Base-by-base conservation (phyloP, 2,797 vertebrate genomes). In the Alfaro cultratus region DNA sequence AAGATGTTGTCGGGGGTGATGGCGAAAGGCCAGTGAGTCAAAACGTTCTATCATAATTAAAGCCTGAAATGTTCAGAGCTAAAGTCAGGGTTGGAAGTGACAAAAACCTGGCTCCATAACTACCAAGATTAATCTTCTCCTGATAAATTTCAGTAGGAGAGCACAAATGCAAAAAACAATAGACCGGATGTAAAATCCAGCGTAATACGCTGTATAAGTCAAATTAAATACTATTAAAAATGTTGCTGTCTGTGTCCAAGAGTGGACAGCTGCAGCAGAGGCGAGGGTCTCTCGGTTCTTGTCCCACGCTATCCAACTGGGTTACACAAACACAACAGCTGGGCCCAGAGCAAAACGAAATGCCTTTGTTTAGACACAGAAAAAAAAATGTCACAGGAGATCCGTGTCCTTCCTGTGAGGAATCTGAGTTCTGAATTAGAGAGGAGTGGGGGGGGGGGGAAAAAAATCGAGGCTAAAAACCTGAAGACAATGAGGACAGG, bases 301-400 rank as follows among this genome's bases (percentile, higher is more conserved):
- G 46, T 90, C 87, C 85, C 84, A 87, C 57, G 21, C 82, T 88
- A 78, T 89, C 83, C 75, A 91, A 90, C 78, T 90, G 84, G 86
- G 87, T 91, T 87, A 93, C 78, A 87, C 73, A 89, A 92, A 93
- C 89, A 91, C 85, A 89, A 87, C 92, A 92, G 89, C 94, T 92
- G 89, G 89, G 75, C 85, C 71, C 70, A 1, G 75, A 82, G 83
- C 85, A 80, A 83, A 86, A 87, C 75, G 45, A 80, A 77, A 89
- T 77, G 64, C 86, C 82, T 85, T 85, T 83, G 83, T 86, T 88
- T 88, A 74, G 75, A 83, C 60, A 64, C 78, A 29, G 26, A 29
- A 57, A 55, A 76, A 80, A 39, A 68, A 76, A 83, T 67, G 82
- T 87, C 85, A 81, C 79, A 79, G 55, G 85, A 88, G 86, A 91